Evolutionary conservation across 2,888 invertebrate species (phyloP).

Genomic region (Pterostichus niger): DNA sequence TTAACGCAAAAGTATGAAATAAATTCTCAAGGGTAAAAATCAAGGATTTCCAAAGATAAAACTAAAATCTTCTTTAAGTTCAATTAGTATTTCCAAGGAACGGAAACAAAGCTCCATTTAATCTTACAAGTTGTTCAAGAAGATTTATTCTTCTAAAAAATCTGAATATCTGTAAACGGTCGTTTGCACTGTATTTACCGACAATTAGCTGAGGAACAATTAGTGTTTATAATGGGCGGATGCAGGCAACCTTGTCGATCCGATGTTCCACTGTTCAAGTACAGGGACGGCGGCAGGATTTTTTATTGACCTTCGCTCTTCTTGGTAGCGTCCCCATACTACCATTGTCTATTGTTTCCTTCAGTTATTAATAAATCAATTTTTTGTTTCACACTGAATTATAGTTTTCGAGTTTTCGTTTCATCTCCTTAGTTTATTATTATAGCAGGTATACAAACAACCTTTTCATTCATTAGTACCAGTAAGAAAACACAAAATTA

Average conservation of each 20-base stretch:
- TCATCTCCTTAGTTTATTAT: too few relatives aligned
- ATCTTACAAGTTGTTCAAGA: constrained; percentile 1
- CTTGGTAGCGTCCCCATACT: not conserved
- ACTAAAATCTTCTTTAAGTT: too few relatives aligned
- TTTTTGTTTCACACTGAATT: too few relatives aligned
- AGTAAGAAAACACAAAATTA: too few relatives aligned
- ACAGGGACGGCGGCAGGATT: constrained; percentile 45
- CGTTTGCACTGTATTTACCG: constrained; percentile 29
- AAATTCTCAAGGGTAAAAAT: too few relatives aligned
- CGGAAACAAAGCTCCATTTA: constrained; percentile 21
- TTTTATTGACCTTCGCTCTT: constrained; percentile 45
- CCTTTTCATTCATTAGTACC: too few relatives aligned
- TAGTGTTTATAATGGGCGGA: constrained; percentile 44
- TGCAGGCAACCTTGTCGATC: constrained; percentile 41
- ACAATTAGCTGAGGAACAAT: constrained; percentile 43
- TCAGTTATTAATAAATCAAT: too few relatives aligned
- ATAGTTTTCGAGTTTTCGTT: too few relatives aligned
- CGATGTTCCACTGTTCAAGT: constrained; percentile 37
- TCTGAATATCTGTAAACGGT: constrained; percentile 2
- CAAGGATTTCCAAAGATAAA: too few relatives aligned
- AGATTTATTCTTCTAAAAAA: constrained; percentile 43
- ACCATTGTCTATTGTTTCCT: not conserved
- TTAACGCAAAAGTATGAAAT: too few relatives aligned
- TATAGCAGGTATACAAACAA: too few relatives aligned
- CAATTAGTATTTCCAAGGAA: not conserved